Evolutionary conservation across 2,888 invertebrate genomes (phyloP).

Genomic region (Eilema depressum): DNA sequence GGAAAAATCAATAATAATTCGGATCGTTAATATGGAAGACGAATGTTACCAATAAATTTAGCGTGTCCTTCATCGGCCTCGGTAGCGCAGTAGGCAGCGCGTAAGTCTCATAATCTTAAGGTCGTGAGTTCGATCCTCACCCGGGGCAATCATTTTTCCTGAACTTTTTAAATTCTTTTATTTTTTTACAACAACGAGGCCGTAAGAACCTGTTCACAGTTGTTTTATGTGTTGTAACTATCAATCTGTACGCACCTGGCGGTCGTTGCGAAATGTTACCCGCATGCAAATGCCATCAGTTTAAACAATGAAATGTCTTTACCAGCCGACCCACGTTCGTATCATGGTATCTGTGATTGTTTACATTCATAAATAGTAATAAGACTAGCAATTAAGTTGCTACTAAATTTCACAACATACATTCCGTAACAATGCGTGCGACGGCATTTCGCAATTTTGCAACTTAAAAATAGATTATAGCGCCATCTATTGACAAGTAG

Average conservation of each 20-base stretch:
- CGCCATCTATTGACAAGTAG: conserved; percentile 66
- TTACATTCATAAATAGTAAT: conserved; percentile 66
- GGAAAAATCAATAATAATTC: too few species aligned
- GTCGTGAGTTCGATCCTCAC: conserved; percentile 98
- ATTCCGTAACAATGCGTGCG: conserved; percentile 43
- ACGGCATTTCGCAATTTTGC: conserved; percentile 46
- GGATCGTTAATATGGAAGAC: too few species aligned
- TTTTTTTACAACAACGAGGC: conserved; percentile 29
- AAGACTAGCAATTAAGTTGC: conserved; percentile 57
- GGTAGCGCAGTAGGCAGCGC: conserved; percentile 96
- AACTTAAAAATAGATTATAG: conserved; percentile 47
- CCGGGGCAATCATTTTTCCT: conserved; percentile 88
- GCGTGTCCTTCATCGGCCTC: conserved; percentile 79
- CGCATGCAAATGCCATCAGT: conserved; percentile 67
- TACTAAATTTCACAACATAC: conserved; percentile 52
- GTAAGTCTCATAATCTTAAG: conserved; percentile 97
- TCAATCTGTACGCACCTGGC: conserved; percentile 54
- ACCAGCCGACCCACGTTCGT: conserved; percentile 66
- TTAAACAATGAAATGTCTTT: conserved; percentile 65
- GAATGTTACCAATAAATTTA: conserved; percentile 50
- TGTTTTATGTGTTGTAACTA: conserved; percentile 44
- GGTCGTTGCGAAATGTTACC: conserved; percentile 58
- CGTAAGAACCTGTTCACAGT: conserved; percentile 38
- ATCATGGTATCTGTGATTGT: conserved; percentile 59
- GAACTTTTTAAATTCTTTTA: conserved; percentile 21